Percentiles rank a stretch among this genome's conserved stretches.
Evolutionary conservation across 2,888 invertebrate species (phyloP).

Genomic region (Spatulosminthurus flaviceps): DNA sequence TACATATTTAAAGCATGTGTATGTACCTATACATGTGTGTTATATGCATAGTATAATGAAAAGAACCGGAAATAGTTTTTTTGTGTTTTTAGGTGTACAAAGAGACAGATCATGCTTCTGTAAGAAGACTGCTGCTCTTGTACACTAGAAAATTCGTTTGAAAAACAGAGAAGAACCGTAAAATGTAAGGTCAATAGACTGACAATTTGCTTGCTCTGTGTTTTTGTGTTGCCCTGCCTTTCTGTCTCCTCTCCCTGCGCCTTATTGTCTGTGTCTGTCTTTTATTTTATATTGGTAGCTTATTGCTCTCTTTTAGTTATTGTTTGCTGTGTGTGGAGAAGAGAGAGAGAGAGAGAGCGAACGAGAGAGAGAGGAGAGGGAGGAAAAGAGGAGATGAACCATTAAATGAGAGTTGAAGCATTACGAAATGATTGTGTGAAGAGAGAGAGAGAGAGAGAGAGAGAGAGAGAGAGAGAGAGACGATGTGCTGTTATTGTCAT

Average conservation of each 20-base stretch:
- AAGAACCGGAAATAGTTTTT: conserved; percentile 40
- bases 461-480: no score
- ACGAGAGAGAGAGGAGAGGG: no score
- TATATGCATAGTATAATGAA: neutral
- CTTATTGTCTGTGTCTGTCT: neutral
- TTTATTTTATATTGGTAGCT: neutral
- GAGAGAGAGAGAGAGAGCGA: no score
- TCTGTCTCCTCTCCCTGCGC: neutral
- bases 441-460: no score
- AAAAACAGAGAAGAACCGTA: neutral
- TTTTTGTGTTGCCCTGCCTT: no score
- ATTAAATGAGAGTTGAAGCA: conserved; percentile 7
- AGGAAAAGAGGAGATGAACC: no score
- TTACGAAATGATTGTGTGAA: neutral
- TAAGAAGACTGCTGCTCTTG: no score
- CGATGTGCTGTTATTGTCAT: no score
- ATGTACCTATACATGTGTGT: neutral
- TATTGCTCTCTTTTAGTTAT: neutral
- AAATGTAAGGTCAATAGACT: conserved; percentile 8
- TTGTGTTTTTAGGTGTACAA: no score
- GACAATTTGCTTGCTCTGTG: neutral
- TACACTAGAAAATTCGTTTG: neutral
- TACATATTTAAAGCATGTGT: no score
- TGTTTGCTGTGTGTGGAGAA: no score
- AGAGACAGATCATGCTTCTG: no score